Percentiles rank a stretch among this genome's conserved stretches.
These are phyloP conservation scores for Erpobdella octoculata DNA, from an alignment of 2,888 invertebrate species.

Conservation along the genomic window DNA sequence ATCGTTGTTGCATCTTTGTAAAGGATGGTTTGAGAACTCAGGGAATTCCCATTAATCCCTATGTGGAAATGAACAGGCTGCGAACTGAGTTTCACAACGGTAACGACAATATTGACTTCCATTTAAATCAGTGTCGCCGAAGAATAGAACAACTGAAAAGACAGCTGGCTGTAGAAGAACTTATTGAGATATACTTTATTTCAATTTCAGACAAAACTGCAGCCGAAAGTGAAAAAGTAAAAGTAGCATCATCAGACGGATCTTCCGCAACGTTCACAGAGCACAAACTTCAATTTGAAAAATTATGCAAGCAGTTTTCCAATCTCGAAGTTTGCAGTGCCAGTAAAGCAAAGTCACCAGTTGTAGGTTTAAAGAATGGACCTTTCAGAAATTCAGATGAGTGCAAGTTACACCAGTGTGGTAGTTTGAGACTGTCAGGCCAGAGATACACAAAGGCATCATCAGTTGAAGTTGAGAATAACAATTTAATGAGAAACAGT, in stretches of 20 bases:
- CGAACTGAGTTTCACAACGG: background rate
- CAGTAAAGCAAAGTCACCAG: background rate
- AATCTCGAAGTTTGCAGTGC: too few species aligned
- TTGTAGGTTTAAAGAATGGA: background rate
- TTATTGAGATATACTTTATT: background rate
- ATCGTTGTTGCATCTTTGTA: background rate
- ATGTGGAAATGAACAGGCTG: background rate
- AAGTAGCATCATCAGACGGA: background rate
- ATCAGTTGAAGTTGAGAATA: background rate
- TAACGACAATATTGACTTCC: background rate
- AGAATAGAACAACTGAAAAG: background rate
- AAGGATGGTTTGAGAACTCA: background rate
- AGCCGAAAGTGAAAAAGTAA: too few species aligned
- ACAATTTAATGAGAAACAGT: background rate
- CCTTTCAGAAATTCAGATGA: background rate
- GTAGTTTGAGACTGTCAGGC: too few species aligned
- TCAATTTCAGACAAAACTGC: too few species aligned
- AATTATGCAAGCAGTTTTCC: slow-evolving; percentile 1
- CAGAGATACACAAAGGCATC: background rate
- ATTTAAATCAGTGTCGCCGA: background rate
- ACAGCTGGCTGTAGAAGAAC: background rate
- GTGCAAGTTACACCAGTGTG: too few species aligned
- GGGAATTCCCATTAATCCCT: background rate
- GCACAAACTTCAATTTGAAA: slow-evolving; percentile 8
- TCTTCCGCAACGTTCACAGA: too few species aligned